Evolutionary conservation across 2,797 vertebrate species (phyloP), one percentile per base, ranked within the genome.

Genomic region (Lacerta viridis): DNA sequence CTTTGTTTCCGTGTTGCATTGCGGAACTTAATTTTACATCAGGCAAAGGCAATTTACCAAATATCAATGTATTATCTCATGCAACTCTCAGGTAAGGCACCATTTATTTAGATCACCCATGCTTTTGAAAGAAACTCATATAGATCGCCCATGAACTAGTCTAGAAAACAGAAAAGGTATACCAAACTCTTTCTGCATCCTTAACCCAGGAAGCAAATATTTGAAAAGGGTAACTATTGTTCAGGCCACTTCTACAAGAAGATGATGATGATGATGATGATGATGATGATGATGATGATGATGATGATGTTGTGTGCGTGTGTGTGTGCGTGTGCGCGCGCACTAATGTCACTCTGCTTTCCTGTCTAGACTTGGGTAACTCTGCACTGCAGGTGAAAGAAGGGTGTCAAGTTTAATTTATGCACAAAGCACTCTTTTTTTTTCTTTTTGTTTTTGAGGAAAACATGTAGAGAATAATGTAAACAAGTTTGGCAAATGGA

Each of bases 391-490:
- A 15, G 91, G 43, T 27, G 68, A 87, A 93, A 29, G 13, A 86
- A 33, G 81, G 87, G 80, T 25, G 85, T 75, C 43, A 59, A 13
- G 39, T 7, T 93, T 80, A 86, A 83, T 86, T 89, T 80, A 87
- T 8, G 4, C 77, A 27, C 27, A 20, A 66, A 89, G 66, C 79
- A 90, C 87, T 83, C 80, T 84, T 88, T 94, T 93, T 93, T 93
- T 90, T 88, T 0, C 0, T 46, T 11, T 50, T 50, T 11, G 50
- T 23, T 64, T 64, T 64, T 23, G 3, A 64, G 61, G 7, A 27
- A 27, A 93, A 90, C 87, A 91, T 90, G 78, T 92, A 93, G 90
- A 83, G 89, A 91, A 83, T 0, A 66, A 69, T 20, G 92, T 81
- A 74, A 68, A 86, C 23, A 18, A 90, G 68, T 41, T 76, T 5